Evolutionary conservation across 2,888 invertebrate species (phyloP).

Genomic region (Coenonympha glycerion): DNA sequence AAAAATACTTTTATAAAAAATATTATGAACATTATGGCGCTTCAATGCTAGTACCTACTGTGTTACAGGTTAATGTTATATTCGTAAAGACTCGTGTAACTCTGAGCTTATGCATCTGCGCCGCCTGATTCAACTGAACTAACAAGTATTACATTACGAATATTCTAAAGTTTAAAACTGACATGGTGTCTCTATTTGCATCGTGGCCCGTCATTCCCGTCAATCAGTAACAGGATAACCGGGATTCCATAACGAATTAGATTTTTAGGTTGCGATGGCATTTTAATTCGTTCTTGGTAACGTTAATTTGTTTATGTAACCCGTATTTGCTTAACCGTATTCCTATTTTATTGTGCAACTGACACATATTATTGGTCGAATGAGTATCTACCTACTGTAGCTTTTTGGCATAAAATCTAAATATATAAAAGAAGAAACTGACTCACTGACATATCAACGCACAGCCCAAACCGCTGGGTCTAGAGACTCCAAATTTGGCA

Average conservation of each 20-base stretch:
- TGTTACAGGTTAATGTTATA: too few species aligned
- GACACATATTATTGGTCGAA: conserved; percentile 21
- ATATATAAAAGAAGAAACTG: too few species aligned
- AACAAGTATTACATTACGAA: conserved; percentile 16
- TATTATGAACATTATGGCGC: too few species aligned
- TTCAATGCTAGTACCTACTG: too few species aligned
- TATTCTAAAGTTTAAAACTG: conserved; percentile 23
- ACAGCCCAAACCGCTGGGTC: too few species aligned
- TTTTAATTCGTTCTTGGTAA: conserved; percentile 39
- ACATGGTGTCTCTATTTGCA: conserved; percentile 28
- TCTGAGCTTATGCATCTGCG: too few species aligned
- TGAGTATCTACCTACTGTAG: too few species aligned
- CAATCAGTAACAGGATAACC: conserved; percentile 50
- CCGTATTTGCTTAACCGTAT: conserved; percentile 24
- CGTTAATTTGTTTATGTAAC: conserved; percentile 44
- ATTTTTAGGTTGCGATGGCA: conserved; percentile 45
- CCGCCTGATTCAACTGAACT: conserved; percentile 3
- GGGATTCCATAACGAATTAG: conserved; percentile 40
- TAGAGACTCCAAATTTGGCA: too few species aligned
- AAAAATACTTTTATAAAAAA: too few species aligned
- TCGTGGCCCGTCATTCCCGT: conserved; percentile 9
- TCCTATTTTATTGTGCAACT: conserved; percentile 28
- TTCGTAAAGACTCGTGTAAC: too few species aligned
- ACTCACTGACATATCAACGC: too few species aligned
- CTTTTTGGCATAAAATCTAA: too few species aligned